These are phyloP conservation scores for Percina caprodes DNA, from an alignment of 2,113 vertebrate genomes.

Conservation along the genomic window DNA sequence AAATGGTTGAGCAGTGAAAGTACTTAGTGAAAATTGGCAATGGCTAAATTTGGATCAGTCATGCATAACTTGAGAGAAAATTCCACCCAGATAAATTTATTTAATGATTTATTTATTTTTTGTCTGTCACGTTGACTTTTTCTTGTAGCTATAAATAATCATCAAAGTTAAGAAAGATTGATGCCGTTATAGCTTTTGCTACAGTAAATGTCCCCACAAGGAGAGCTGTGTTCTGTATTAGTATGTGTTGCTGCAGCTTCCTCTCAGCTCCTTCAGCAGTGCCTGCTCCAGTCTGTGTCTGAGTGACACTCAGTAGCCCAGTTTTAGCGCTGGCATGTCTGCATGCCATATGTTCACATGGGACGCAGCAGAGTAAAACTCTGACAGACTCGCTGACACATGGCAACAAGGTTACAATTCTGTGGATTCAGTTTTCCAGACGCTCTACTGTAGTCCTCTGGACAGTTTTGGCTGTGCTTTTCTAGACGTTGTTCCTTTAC, in stretches of 20 bases:
- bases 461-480: not conserved
- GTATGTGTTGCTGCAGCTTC: conserved; percentile 35
- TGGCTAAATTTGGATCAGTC: not conserved
- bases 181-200: not conserved
- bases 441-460: not conserved
- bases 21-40: conserved; percentile 1
- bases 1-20: not conserved
- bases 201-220: not conserved
- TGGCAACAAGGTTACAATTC: conserved; percentile 7
- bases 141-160: not conserved
- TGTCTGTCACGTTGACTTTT: too few relatives aligned
- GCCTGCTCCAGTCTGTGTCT: conserved; percentile 21
- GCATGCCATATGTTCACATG: conserved; percentile 43
- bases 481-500: conserved; percentile 11
- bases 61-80: not conserved
- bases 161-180: not conserved
- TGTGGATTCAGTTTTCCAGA: conserved; percentile 50
- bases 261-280: conserved; percentile 4
- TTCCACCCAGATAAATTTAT: not conserved
- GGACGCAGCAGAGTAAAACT: conserved; percentile 44
- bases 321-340: conserved; percentile 28
- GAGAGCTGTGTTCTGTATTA: conserved; percentile 4
- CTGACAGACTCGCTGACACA: conserved; percentile 33
- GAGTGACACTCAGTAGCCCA: conserved; percentile 47
- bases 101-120: not conserved